These are phyloP conservation scores for Drosophila macrospina DNA, from an alignment of 2,888 invertebrate species.

Conservation along the genomic window DNA sequence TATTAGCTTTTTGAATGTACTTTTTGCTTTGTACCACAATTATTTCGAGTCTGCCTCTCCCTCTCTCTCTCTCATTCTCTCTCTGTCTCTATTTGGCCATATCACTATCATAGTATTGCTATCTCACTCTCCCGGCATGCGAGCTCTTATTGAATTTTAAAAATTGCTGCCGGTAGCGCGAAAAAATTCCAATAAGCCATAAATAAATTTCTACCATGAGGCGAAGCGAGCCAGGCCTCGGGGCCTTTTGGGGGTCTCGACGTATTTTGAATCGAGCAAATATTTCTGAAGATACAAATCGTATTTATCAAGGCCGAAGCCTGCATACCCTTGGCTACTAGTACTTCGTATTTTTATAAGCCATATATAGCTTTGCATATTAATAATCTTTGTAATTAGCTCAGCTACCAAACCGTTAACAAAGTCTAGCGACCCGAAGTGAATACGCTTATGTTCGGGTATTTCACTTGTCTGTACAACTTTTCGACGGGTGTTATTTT, in stretches of 20 bases:
- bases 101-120: constrained; percentile 22
- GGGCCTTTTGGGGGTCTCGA: constrained; percentile 64
- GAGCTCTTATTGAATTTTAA: constrained; percentile 75
- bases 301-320: constrained; percentile 52
- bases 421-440: constrained; percentile 5
- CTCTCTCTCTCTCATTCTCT: constrained; percentile 6
- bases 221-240: constrained; percentile 79
- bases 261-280: constrained; percentile 61
- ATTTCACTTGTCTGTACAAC: constrained; percentile 74
- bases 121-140: constrained; percentile 54
- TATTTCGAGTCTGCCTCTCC: constrained; percentile 47
- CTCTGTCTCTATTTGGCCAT: not conserved
- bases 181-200: constrained; percentile 81
- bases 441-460: constrained; percentile 45
- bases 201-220: constrained; percentile 81
- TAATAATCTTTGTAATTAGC: not conserved
- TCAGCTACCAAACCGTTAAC: not conserved
- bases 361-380: constrained; percentile 8
- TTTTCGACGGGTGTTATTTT: constrained; percentile 62
- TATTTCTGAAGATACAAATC: constrained; percentile 36
- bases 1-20: constrained; percentile 57
- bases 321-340: constrained; percentile 38
- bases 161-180: constrained; percentile 79
- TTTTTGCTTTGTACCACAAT: constrained; percentile 59
- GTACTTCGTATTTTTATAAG: not conserved